Evolutionary conservation across 2,113 vertebrate genomes (phyloP).

Genomic region (Abramis brama): DNA sequence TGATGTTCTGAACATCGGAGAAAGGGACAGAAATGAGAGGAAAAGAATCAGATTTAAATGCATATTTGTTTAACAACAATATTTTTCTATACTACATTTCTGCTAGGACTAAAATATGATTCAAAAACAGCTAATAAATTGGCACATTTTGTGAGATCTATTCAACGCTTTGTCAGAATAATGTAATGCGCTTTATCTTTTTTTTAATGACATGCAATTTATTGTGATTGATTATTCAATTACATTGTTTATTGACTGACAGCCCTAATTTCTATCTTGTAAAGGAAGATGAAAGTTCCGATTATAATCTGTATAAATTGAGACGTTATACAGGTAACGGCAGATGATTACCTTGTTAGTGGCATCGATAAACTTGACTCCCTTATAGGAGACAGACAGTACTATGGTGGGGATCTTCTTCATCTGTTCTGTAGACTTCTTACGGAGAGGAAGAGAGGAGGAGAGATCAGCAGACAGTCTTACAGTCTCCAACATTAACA

Average conservation of each 20-base stretch:
- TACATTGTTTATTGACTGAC: neutral
- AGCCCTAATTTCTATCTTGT: neutral
- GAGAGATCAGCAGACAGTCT: constrained; percentile 43
- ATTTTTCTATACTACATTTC: neutral
- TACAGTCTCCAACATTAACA: constrained; percentile 21
- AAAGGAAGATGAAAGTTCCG: neutral
- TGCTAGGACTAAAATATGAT: neutral
- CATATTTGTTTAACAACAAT: neutral
- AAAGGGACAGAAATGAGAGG: neutral
- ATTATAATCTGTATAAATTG: neutral
- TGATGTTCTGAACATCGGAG: constrained; percentile 84
- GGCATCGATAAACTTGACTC: constrained; percentile 99
- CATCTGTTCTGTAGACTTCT: constrained; percentile 99
- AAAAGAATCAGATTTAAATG: neutral
- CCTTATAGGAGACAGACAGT: constrained; percentile 97
- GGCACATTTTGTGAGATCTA: neutral
- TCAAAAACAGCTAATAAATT: neutral
- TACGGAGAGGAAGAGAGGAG: constrained; percentile 68
- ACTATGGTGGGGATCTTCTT: constrained; percentile 99
- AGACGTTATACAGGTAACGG: too few species aligned
- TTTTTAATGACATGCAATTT: neutral
- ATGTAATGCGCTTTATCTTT: neutral
- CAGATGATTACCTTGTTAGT: constrained; percentile 90
- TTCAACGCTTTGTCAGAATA: neutral
- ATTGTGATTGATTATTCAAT: neutral